These are phyloP conservation scores for Octodonta nipae DNA, from an alignment of 2,888 invertebrate species.

Conservation along the genomic window DNA sequence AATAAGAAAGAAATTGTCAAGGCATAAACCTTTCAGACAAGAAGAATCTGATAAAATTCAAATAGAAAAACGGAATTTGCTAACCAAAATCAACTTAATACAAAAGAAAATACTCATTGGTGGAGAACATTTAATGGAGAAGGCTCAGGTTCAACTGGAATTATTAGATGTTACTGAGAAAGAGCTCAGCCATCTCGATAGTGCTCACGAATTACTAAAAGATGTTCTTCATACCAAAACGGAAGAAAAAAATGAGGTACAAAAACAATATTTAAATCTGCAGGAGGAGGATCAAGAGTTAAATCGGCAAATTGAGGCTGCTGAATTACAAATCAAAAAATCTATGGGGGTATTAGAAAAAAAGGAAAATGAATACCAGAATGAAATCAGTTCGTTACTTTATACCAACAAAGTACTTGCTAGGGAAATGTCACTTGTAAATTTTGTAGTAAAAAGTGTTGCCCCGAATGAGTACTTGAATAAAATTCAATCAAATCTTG, in stretches of 20 bases:
- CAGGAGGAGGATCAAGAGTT: constrained; percentile 88
- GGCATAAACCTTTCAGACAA: too few relatives aligned
- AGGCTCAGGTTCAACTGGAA: constrained; percentile 78
- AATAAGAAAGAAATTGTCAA: constrained; percentile 20
- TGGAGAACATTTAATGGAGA: constrained; percentile 90
- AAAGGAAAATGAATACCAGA: constrained; percentile 35
- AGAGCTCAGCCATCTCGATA: constrained; percentile 59
- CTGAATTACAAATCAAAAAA: constrained; percentile 65
- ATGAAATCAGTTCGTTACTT: constrained; percentile 17
- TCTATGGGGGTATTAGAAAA: constrained; percentile 64
- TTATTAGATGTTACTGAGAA: constrained; percentile 70
- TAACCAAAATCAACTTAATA: constrained; percentile 48
- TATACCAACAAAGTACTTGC: constrained; percentile 61
- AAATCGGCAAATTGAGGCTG: constrained; percentile 70
- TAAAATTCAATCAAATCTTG: constrained; percentile 72
- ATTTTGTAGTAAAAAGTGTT: constrained; percentile 72
- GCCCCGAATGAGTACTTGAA: constrained; percentile 81
- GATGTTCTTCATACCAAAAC: constrained; percentile 72
- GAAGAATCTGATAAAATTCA: constrained; percentile 42
- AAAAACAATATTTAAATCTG: constrained; percentile 71
- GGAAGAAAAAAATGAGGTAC: constrained; percentile 73
- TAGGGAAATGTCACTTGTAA: constrained; percentile 70
- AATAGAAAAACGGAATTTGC: constrained; percentile 39
- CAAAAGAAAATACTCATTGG: constrained; percentile 90
- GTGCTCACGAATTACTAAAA: constrained; percentile 62